A percentile compares a stretch with the other conserved stretches of the same genome.
phyloP scores from a whole-genome alignment of 1,140 invertebrate genomes.

The Doryteuthis pealeii region DNA sequence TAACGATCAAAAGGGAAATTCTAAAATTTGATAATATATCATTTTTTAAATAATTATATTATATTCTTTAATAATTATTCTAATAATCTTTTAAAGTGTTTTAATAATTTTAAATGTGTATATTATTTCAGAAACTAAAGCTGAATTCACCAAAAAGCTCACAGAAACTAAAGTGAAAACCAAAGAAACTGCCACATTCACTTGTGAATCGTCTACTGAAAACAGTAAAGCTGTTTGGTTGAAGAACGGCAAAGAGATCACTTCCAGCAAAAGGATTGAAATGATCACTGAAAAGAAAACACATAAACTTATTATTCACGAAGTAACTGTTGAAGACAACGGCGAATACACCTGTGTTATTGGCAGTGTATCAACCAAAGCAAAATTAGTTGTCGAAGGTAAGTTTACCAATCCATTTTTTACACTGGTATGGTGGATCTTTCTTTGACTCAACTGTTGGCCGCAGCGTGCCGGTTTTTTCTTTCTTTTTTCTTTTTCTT shows the following conservation, averaged over 20 bases:
- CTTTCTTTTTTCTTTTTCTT: too few species aligned
- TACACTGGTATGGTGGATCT: too few species aligned
- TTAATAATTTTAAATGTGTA: too few species aligned
- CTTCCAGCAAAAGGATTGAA: constrained; percentile 73
- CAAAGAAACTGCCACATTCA: constrained; percentile 32
- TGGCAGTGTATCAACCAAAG: constrained; percentile 22
- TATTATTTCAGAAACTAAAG: constrained; percentile 41
- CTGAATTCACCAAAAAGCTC: constrained; percentile 29
- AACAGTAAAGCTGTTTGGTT: constrained; percentile 22
- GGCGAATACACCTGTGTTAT: constrained; percentile 82
- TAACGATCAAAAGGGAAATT: too few species aligned
- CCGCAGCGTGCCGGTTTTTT: too few species aligned
- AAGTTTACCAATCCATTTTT: background rate
- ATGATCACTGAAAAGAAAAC: constrained; percentile 42
- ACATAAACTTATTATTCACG: constrained; percentile 50
- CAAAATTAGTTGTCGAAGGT: background rate
- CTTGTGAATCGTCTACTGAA: constrained; percentile 35
- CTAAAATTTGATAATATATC: too few species aligned
- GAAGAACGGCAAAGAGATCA: background rate
- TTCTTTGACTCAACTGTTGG: too few species aligned
- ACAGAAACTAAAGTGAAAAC: constrained; percentile 33
- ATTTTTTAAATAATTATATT: too few species aligned
- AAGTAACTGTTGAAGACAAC: constrained; percentile 70
- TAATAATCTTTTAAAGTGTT: too few species aligned
- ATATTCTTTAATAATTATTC: constrained; percentile 39